Conservation (phyloP, 2,113 vertebrate species). For the Lycaon pictus region DNA sequence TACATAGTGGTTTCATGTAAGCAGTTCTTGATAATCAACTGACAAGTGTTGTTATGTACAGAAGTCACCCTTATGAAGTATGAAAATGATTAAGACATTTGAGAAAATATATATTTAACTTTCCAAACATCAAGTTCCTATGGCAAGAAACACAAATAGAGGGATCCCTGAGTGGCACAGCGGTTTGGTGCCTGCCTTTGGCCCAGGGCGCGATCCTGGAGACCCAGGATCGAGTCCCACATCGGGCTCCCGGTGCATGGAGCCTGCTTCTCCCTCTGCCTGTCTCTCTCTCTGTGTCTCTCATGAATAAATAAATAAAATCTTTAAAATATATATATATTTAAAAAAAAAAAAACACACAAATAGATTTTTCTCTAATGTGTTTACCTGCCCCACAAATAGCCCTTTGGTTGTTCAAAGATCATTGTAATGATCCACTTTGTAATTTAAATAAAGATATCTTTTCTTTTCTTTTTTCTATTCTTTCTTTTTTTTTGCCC, state of each 20-base stretch:
- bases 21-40: constrained; percentile 51
- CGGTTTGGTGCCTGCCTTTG: no score
- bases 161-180: no score
- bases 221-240: no score
- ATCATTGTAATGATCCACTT: background rate
- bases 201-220: no score
- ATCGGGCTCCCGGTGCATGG: no score
- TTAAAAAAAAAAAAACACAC: background rate
- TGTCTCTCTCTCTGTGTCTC: no score
- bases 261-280: no score
- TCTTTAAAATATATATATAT: no score
- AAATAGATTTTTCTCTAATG: constrained; percentile 32
- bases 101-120: constrained; percentile 36
- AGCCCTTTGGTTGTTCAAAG: constrained; percentile 40
- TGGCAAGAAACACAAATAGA: constrained; percentile 17
- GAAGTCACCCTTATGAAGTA: background rate
- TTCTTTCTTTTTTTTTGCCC: background rate
- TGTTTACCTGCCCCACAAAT: background rate
- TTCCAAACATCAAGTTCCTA: constrained; percentile 17
- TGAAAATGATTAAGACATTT: background rate
- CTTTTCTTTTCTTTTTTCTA: no score
- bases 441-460: constrained; percentile 38
- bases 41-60: constrained; percentile 59
- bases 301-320: no score
- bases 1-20: constrained; percentile 80